Evolutionary conservation across 2,888 invertebrate genomes (phyloP).

Genomic region (Busseola fusca): DNA sequence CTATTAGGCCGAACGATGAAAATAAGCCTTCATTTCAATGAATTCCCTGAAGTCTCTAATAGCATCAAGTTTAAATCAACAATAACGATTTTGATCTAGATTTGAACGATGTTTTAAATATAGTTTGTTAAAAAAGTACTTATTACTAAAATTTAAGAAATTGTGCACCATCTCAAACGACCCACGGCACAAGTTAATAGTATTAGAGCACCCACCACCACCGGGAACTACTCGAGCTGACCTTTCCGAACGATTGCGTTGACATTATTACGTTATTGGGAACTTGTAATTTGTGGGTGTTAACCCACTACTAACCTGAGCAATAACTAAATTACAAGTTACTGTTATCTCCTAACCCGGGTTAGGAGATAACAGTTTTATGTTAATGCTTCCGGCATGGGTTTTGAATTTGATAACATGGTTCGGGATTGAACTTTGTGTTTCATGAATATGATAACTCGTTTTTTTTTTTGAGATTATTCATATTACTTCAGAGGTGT

Average conservation of each 20-base stretch:
- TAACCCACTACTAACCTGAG: no score
- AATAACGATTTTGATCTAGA: background rate
- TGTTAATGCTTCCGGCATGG: conserved; percentile 1
- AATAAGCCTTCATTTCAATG: background rate
- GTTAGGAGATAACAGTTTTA: conserved; percentile 10
- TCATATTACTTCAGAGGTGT: background rate
- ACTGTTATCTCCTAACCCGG: conserved; percentile 12
- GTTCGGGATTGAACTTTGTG: background rate
- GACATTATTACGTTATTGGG: conserved; percentile 36
- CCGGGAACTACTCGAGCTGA: conserved; percentile 16
- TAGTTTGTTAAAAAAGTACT: background rate
- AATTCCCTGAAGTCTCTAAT: background rate
- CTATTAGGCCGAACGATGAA: background rate
- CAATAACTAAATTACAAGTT: no score
- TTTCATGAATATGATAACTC: background rate
- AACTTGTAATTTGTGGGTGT: conserved; percentile 22
- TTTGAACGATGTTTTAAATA: background rate
- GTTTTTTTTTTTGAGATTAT: background rate
- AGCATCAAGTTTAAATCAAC: background rate
- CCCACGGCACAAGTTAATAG: conserved; percentile 11
- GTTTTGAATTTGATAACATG: background rate
- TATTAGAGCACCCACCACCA: background rate
- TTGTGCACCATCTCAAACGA: conserved; percentile 13
- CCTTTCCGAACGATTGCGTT: conserved; percentile 29
- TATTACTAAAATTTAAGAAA: conserved; percentile 8